phyloP scores from a whole-genome alignment of 2,888 invertebrate species.

The Nasonia oneida region DNA sequence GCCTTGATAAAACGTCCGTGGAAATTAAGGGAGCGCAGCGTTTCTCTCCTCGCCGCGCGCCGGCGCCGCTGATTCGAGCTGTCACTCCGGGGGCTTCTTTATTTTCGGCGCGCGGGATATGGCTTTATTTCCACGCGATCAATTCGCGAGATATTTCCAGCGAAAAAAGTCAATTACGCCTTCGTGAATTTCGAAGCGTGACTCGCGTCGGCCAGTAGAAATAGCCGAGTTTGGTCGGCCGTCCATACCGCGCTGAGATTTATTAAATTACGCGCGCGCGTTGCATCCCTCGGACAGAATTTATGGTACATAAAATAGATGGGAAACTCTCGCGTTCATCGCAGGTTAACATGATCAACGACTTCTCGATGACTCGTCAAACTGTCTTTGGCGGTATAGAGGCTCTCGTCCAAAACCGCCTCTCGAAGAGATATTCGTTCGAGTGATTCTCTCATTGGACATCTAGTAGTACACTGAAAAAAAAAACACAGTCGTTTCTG shows the following conservation, averaged over 20 bases:
- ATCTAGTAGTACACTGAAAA: no score
- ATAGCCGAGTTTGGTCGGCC: neutral
- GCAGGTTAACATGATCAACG: neutral
- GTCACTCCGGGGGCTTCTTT: neutral
- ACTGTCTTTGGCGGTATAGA: neutral
- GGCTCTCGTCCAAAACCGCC: neutral
- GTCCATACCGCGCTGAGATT: neutral
- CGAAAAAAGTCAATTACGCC: neutral
- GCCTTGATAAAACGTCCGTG: constrained; percentile 50
- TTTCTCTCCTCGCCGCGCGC: neutral
- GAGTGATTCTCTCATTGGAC: neutral
- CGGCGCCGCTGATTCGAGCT: neutral
- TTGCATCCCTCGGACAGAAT: neutral
- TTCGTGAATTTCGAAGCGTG: neutral
- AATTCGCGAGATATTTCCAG: neutral
- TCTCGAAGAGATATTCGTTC: neutral
- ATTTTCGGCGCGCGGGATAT: constrained; percentile 7
- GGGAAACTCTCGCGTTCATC: neutral
- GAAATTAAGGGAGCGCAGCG: constrained; percentile 51
- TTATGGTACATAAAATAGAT: constrained; percentile 5
- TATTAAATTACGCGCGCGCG: neutral
- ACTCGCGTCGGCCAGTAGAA: neutral
- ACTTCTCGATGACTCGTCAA: neutral
- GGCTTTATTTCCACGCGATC: neutral
- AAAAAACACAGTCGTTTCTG: no score